A percentile compares a stretch with the other conserved stretches of the same genome.
Conservation (phyloP, 2,797 vertebrate genomes). For the Cichlasoma orientale region DNA sequence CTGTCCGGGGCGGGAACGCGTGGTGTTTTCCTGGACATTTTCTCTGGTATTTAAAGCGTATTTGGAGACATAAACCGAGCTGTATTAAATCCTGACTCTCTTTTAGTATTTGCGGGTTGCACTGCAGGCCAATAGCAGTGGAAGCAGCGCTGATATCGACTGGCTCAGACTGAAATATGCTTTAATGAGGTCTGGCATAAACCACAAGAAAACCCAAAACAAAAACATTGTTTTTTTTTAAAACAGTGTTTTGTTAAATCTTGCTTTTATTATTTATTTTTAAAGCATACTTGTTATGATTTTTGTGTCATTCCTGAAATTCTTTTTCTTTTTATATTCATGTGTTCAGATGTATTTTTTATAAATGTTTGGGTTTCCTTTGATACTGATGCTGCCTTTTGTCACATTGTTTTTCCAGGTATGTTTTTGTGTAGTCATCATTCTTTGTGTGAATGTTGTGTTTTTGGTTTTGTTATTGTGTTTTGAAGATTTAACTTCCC, state of each 20-base stretch:
- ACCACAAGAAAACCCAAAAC: not conserved
- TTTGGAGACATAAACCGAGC: slow-evolving; percentile 16
- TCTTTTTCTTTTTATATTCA: not conserved
- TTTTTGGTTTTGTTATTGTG: not conserved
- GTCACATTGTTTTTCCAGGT: not conserved
- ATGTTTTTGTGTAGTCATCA: fast-evolving
- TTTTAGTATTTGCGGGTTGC: slow-evolving; percentile 15
- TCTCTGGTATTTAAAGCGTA: slow-evolving; percentile 17
- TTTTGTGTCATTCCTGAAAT: not conserved
- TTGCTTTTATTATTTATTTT: not conserved
- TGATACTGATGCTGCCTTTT: not conserved
- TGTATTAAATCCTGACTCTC: slow-evolving; percentile 22
- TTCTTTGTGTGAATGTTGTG: not conserved
- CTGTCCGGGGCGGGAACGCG: slow-evolving; percentile 13
- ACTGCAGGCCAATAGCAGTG: not conserved
- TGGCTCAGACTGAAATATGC: not conserved
- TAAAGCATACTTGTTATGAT: not conserved
- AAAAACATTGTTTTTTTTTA: not conserved
- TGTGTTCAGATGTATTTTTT: too few species aligned
- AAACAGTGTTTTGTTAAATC: not conserved
- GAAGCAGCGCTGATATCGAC: not conserved
- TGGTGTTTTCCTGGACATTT: slow-evolving; percentile 42
- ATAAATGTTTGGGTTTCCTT: too few species aligned
- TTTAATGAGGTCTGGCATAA: slow-evolving; percentile 5
- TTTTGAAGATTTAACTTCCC: fast-evolving